These are phyloP conservation scores for Drusus annulatus DNA, from an alignment of 1,140 invertebrate genomes.

Conservation along the genomic window DNA sequence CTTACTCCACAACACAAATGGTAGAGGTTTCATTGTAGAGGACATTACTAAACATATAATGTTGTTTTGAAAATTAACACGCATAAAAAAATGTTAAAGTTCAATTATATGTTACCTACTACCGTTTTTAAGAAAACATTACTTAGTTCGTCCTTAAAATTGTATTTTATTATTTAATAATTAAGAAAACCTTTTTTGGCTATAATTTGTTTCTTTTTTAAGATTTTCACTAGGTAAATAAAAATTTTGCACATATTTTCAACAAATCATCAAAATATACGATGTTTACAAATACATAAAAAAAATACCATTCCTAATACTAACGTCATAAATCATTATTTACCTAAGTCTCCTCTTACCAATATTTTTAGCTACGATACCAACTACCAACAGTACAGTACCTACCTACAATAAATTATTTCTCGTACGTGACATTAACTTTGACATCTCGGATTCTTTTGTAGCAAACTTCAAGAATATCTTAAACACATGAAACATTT, in stretches of 20 bases:
- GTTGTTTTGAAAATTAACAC: no score
- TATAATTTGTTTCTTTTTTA: no score
- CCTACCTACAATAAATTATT: slow-evolving; percentile 14
- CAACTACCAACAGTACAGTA: background rate
- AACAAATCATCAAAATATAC: background rate
- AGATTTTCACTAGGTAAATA: background rate
- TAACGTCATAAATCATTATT: background rate
- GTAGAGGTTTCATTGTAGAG: no score
- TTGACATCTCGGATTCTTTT: slow-evolving; percentile 29
- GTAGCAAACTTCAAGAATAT: slow-evolving; percentile 36
- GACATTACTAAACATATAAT: no score
- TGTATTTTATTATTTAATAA: no score
- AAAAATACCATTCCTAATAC: background rate
- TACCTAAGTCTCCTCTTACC: background rate
- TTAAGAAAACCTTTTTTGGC: no score
- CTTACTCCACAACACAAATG: no score
- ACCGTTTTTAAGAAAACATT: no score
- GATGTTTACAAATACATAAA: background rate
- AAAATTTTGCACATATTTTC: background rate
- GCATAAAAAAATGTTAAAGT: no score
- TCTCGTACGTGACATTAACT: slow-evolving; percentile 39
- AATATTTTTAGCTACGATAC: no score
- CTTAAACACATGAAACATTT: slow-evolving; percentile 27
- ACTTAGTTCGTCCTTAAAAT: no score
- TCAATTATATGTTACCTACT: no score